phyloP scores from a whole-genome alignment of 2,888 invertebrate species.

The Andrena bicolor region DNA sequence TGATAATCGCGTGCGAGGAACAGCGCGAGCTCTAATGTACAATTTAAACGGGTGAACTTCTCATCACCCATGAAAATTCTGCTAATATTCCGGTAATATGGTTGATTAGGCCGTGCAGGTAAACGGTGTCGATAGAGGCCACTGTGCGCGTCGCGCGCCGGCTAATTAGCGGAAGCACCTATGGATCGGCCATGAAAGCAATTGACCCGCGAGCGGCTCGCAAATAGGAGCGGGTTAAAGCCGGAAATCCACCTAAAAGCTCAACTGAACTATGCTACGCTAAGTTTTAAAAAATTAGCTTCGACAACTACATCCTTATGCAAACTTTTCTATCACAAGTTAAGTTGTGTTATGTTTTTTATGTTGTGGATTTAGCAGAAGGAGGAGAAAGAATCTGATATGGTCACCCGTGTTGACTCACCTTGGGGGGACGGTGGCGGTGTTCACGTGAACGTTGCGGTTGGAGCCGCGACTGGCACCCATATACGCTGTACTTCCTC shows the following conservation, averaged over 20 bases:
- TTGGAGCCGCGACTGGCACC: neutral
- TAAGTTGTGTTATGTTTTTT: no score
- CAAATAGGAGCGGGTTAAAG: no score
- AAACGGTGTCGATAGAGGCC: conserved; percentile 39
- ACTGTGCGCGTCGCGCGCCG: neutral
- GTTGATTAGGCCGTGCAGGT: neutral
- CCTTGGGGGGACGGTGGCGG: conserved; percentile 23
- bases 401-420: conserved; percentile 33
- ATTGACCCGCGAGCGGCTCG: conserved; percentile 2
- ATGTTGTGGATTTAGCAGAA: no score
- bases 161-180: conserved; percentile 27
- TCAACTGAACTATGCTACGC: no score
- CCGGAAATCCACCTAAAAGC: no score
- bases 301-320: no score
- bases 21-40: neutral
- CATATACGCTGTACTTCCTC: conserved; percentile 22
- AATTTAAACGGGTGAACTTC: neutral
- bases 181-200: conserved; percentile 8
- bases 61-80: no score
- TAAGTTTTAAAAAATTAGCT: no score
- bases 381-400: neutral
- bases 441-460: conserved; percentile 14
- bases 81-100: no score
- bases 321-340: no score
- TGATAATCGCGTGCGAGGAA: neutral